phyloP scores from a whole-genome alignment of 37 sponge, comb jelly and placozoan genomes.

The Spongilla lacustris region DNA sequence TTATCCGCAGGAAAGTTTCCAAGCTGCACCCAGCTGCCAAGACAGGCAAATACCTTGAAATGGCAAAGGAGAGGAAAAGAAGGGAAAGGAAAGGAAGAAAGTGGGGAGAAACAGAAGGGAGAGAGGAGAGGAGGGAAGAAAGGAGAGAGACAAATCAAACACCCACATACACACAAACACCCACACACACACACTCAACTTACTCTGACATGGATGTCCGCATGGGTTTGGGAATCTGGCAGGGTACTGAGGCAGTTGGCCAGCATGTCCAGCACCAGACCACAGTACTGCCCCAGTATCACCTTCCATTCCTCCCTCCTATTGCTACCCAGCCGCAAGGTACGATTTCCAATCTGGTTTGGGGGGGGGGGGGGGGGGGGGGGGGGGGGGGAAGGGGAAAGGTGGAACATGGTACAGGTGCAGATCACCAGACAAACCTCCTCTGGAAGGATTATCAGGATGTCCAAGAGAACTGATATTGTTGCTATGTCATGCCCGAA shows the following conservation, averaged over 20 bases:
- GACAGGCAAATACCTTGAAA: conserved; percentile 62
- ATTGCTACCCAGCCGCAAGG: conserved; percentile 60
- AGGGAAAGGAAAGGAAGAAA: background rate
- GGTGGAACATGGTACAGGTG: background rate
- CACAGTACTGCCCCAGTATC: conserved; percentile 43
- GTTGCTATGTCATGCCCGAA: conserved; percentile 50
- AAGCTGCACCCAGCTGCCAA: conserved; percentile 76
- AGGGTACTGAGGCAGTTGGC: conserved; percentile 30
- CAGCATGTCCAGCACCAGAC: conserved; percentile 48
- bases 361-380: background rate
- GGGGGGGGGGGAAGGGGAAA: background rate
- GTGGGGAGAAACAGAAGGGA: background rate
- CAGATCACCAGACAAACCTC: conserved; percentile 54
- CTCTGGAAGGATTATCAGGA: conserved; percentile 78
- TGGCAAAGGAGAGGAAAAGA: background rate
- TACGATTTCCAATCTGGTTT: conserved; percentile 49
- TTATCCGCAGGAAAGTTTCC: conserved; percentile 66
- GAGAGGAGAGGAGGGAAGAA: background rate
- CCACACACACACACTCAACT: background rate
- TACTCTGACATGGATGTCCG: conserved; percentile 36
- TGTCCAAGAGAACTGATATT: conserved; percentile 68
- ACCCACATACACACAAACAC: background rate
- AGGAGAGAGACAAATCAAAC: background rate
- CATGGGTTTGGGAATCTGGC: conserved; percentile 3
- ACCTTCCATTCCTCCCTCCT: conserved; percentile 43